phyloP scores from a whole-genome alignment of 2,113 vertebrate genomes.

The Malurus cyaneus region DNA sequence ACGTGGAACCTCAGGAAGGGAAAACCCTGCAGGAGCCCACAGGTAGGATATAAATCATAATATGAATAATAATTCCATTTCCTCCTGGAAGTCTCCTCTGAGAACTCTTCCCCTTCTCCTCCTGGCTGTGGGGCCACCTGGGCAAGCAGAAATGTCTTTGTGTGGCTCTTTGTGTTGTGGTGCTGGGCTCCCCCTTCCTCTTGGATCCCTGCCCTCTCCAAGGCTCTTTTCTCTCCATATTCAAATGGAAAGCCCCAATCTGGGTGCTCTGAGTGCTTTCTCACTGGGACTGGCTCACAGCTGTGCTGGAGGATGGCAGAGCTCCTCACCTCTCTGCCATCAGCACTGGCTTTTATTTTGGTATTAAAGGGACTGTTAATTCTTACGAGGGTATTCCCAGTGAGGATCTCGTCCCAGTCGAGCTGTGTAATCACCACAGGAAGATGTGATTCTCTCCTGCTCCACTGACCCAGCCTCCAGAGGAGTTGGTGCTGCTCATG shows the following conservation, averaged over 20 bases:
- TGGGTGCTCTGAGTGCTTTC: not conserved
- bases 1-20: not conserved
- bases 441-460: not conserved
- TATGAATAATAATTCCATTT: not conserved
- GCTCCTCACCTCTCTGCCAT: not conserved
- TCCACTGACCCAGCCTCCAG: not conserved
- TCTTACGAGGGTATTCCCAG: not conserved
- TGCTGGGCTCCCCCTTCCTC: not conserved
- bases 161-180: not conserved
- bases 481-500: not conserved
- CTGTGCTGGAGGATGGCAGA: not conserved
- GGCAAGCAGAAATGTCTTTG: not conserved
- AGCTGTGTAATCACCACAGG: not conserved
- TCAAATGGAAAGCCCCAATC: fast-evolving
- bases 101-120: not conserved
- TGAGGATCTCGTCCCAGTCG: not conserved
- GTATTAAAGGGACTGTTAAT: not conserved
- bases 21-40: not conserved
- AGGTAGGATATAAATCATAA: not conserved
- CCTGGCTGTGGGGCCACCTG: not conserved
- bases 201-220: not conserved
- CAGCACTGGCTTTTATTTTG: not conserved
- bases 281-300: not conserved
- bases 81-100: not conserved
- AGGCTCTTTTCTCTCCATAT: fast-evolving